Evolutionary conservation across 2,113 vertebrate species (phyloP).

Genomic region (Neogale vison): DNA sequence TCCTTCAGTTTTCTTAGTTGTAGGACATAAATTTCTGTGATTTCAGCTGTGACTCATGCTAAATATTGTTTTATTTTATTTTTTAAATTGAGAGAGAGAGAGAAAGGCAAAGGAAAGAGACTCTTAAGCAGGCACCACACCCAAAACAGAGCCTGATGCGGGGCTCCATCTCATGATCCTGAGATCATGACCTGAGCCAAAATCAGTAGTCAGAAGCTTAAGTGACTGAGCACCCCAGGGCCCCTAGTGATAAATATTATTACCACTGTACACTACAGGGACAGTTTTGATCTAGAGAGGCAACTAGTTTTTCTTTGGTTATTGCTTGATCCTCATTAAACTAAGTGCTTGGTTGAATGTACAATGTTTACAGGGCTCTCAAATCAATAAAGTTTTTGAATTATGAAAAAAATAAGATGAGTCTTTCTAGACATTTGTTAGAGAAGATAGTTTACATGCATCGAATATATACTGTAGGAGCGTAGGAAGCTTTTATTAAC

Average conservation of each 20-base stretch:
- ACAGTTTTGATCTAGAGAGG: neutral
- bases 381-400: neutral
- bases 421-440: neutral
- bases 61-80: neutral
- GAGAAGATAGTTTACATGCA: neutral
- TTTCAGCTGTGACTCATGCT: neutral
- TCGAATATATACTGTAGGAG: neutral
- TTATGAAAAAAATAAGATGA: neutral
- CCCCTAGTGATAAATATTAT: neutral
- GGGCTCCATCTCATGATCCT: neutral
- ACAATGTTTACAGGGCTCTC: neutral
- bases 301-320: neutral
- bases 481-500: neutral
- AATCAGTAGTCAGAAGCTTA: neutral
- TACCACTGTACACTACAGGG: neutral
- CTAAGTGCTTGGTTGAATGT: neutral
- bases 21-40: neutral
- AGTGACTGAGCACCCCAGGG: neutral
- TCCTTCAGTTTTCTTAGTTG: slow-evolving; percentile 42
- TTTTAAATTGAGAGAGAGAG: neutral
- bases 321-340: neutral
- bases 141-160: neutral
- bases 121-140: neutral
- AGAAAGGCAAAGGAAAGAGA: neutral
- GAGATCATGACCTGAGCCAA: neutral